phyloP scores from a whole-genome alignment of 1,140 invertebrate genomes.

The Paralvinella palmiformis region DNA sequence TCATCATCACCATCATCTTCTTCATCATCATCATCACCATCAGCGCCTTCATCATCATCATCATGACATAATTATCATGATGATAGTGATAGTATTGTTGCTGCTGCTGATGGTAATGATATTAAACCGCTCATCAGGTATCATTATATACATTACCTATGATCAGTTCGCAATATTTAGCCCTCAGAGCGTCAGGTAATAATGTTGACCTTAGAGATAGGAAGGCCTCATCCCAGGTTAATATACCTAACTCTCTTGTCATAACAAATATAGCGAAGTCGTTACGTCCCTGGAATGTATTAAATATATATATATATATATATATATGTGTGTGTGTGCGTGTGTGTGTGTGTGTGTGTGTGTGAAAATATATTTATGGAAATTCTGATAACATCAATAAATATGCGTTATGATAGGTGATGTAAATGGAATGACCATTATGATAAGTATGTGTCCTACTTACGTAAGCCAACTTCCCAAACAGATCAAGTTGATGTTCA shows the following conservation, averaged over 20 bases:
- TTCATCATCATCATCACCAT: no score
- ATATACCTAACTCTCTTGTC: conserved; percentile 41
- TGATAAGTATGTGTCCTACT: conserved; percentile 15
- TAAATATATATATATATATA: no score
- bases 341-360: neutral
- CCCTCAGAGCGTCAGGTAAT: conserved; percentile 41
- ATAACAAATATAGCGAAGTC: conserved; percentile 43
- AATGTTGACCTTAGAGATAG: conserved; percentile 35
- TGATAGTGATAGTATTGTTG: no score
- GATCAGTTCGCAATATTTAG: conserved; percentile 46
- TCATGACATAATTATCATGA: no score
- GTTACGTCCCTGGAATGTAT: conserved; percentile 44
- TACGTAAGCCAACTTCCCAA: conserved; percentile 41
- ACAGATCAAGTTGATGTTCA: conserved; percentile 42
- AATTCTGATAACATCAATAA: neutral
- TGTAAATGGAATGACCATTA: neutral
- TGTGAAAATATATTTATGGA: no score
- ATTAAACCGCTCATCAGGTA: no score
- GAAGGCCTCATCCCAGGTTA: conserved; percentile 48
- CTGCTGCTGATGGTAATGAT: no score
- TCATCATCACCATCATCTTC: no score
- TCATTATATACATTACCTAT: no score
- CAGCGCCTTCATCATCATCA: no score
- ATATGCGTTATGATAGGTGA: neutral
- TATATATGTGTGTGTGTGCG: no score